Evolutionary conservation across 2,888 invertebrate species (phyloP).

Genomic region (Heteropelma amictum): DNA sequence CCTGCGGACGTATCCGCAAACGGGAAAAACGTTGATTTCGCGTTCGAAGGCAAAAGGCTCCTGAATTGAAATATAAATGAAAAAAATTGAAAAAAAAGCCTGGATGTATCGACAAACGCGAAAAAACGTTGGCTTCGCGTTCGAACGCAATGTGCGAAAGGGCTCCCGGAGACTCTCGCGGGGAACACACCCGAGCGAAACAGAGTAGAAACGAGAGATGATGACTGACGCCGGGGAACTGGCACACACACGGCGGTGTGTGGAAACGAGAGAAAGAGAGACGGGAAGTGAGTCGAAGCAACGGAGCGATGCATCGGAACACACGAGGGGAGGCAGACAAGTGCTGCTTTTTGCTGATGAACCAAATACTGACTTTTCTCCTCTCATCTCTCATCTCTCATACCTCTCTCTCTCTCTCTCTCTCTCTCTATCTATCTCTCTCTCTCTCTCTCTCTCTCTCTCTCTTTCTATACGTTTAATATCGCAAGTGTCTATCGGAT

Average conservation of each 20-base stretch:
- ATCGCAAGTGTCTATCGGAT: too few species aligned
- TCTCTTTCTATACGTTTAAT: too few species aligned
- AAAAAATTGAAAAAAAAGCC: too few species aligned
- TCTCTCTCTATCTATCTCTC: not conserved
- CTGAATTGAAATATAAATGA: too few species aligned
- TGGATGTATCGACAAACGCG: too few species aligned
- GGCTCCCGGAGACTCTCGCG: not conserved
- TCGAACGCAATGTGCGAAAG: not conserved
- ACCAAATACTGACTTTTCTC: too few species aligned
- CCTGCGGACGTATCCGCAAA: too few species aligned
- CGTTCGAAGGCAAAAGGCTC: too few species aligned
- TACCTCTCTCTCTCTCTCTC: not conserved
- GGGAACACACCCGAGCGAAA: not conserved
- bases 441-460: not conserved
- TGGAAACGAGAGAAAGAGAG: not conserved
- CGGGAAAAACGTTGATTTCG: too few species aligned
- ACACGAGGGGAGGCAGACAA: not conserved
- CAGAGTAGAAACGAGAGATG: conserved; percentile 1
- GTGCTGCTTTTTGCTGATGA: not conserved
- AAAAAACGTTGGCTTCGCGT: too few species aligned
- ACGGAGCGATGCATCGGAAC: conserved; percentile 2
- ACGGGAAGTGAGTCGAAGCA: too few species aligned
- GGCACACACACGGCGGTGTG: not conserved
- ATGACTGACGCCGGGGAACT: conserved; percentile 3
- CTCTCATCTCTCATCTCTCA: not conserved